These are phyloP conservation scores for Panorpa germanica DNA, from an alignment of 2,888 invertebrate species.

Conservation along the genomic window DNA sequence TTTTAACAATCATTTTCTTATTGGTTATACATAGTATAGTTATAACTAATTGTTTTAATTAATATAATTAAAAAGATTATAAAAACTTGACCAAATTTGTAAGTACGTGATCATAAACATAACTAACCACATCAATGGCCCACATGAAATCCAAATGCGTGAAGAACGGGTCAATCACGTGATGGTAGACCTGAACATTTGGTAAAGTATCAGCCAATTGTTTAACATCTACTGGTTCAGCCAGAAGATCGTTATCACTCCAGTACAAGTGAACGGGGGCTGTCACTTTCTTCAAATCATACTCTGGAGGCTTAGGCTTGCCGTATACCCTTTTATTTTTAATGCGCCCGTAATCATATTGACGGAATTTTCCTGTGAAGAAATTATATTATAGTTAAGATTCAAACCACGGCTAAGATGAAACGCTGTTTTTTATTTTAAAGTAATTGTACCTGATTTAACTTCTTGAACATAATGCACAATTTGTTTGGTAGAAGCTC, in stretches of 20 bases:
- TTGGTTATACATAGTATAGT: too few species aligned
- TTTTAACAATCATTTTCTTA: too few species aligned
- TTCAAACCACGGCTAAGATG: too few species aligned
- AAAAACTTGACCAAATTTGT: too few species aligned
- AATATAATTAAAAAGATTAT: too few species aligned
- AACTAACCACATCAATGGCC: conserved; percentile 35
- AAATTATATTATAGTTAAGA: too few species aligned
- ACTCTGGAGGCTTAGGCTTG: conserved; percentile 31
- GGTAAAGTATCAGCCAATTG: conserved; percentile 21
- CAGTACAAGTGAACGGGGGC: conserved; percentile 45
- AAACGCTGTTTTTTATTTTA: too few species aligned
- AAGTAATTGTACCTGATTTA: too few species aligned
- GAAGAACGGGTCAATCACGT: conserved; percentile 33
- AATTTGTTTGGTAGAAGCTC: conserved; percentile 46
- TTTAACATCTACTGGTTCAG: conserved; percentile 32
- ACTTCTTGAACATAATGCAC: conserved; percentile 53
- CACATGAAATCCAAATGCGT: conserved; percentile 54
- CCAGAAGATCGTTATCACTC: conserved; percentile 42
- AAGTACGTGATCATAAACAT: conserved; percentile 36
- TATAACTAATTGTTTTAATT: too few species aligned
- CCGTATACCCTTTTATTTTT: conserved; percentile 35
- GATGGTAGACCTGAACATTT: conserved; percentile 29
- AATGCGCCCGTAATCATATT: conserved; percentile 33
- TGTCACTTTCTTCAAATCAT: conserved; percentile 32
- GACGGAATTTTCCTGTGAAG: conserved; percentile 31